Percentiles rank a stretch among this genome's conserved stretches.
Conservation (phyloP, 2,113 vertebrate genomes). For the Vombatus ursinus region DNA sequence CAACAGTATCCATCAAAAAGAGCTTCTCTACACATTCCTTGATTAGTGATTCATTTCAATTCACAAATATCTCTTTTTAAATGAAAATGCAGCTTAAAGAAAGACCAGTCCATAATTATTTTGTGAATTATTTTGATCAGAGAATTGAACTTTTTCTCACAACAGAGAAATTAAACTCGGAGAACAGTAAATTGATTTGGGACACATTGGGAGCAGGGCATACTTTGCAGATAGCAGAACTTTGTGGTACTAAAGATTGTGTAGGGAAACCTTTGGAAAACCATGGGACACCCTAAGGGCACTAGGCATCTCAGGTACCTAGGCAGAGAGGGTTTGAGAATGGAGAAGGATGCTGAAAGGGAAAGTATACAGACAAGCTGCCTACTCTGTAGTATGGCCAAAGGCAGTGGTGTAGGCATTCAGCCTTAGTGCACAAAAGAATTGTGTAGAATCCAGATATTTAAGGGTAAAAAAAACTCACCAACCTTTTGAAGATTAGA, state of each 20-base stretch:
- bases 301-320: background rate
- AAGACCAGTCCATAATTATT: background rate
- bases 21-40: background rate
- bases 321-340: background rate
- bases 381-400: background rate
- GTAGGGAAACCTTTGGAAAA: background rate
- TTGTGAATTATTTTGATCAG: background rate
- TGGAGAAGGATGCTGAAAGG: background rate
- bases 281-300: background rate
- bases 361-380: background rate
- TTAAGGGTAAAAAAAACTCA: too few species aligned
- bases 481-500: too few species aligned
- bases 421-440: background rate
- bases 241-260: too few species aligned
- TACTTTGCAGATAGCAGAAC: background rate
- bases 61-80: background rate
- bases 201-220: background rate
- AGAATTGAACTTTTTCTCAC: background rate
- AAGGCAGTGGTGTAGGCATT: background rate
- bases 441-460: background rate
- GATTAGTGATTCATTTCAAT: too few species aligned
- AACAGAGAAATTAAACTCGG: background rate
- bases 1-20: background rate
- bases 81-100: background rate
- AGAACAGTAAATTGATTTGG: background rate